Evolutionary conservation across 2,113 vertebrate genomes (phyloP).

Genomic region (Campylorhamphus procurvoides): DNA sequence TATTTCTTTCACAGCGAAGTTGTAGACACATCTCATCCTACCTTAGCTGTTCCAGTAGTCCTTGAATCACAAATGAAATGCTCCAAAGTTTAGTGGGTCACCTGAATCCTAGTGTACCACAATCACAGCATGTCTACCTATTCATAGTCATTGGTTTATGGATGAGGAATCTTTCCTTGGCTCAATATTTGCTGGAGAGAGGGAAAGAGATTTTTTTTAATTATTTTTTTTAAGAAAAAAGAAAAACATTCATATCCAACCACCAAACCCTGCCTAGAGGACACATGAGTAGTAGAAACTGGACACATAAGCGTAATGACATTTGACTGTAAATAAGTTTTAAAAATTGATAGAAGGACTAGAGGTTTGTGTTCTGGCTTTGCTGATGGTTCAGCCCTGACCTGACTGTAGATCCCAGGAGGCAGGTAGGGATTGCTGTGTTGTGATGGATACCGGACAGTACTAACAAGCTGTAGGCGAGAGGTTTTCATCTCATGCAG

Average conservation of each 20-base stretch:
- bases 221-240: background rate
- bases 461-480: background rate
- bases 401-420: background rate
- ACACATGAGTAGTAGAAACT: background rate
- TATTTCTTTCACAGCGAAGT: background rate
- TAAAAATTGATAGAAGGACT: background rate
- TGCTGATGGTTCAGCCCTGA: background rate
- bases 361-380: background rate
- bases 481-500: background rate
- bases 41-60: background rate
- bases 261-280: background rate
- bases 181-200: background rate
- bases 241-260: background rate
- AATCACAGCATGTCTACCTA: background rate
- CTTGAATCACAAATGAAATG: background rate
- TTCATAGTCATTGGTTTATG: background rate
- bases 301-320: background rate
- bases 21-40: background rate
- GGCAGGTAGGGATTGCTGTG: background rate
- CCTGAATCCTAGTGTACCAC: background rate
- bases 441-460: background rate
- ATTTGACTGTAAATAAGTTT: background rate
- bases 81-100: background rate
- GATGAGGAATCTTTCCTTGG: background rate
- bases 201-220: background rate